Percentiles rank a stretch among this genome's conserved stretches.
Evolutionary conservation across 1,140 invertebrate genomes (phyloP).

Genomic region (Drosophila persimilis): DNA sequence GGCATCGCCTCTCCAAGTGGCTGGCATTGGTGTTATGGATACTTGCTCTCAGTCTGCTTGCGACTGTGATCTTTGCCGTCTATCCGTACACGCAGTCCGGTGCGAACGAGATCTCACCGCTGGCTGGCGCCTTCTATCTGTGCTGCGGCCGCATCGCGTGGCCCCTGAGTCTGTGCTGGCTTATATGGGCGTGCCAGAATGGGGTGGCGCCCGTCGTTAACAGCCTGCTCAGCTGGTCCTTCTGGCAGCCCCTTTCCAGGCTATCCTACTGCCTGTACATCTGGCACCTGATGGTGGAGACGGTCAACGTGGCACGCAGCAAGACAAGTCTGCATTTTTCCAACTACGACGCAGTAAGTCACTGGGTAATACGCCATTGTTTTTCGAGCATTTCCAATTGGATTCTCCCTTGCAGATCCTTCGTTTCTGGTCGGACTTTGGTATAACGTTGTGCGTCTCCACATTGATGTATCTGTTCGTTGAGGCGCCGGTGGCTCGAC

Average conservation of each 20-base stretch:
- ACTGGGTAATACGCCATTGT: too few species aligned
- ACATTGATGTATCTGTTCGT: conserved; percentile 58
- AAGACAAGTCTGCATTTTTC: conserved; percentile 71
- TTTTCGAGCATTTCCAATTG: background rate
- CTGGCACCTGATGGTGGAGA: conserved; percentile 83
- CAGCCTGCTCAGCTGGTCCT: conserved; percentile 82
- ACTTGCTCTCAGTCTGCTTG: conserved; percentile 53
- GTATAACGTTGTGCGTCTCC: conserved; percentile 59
- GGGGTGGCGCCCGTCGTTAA: conserved; percentile 86
- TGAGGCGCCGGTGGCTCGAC: conserved; percentile 54
- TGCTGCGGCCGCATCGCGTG: conserved; percentile 86
- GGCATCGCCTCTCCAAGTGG: conserved; percentile 35
- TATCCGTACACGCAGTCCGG: conserved; percentile 74
- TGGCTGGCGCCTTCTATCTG: conserved; percentile 86
- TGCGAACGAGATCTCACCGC: conserved; percentile 54
- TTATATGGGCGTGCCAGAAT: conserved; percentile 88
- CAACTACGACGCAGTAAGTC: conserved; percentile 70
- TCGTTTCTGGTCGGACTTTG: conserved; percentile 71
- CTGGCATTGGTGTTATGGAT: conserved; percentile 51
- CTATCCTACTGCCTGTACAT: conserved; percentile 85
- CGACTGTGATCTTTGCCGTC: conserved; percentile 61
- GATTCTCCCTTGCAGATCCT: conserved; percentile 38
- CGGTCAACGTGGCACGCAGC: conserved; percentile 45
- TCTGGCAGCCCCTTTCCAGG: conserved; percentile 84
- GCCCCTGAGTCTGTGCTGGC: conserved; percentile 86